Evolutionary conservation across 2,113 vertebrate genomes (phyloP), one percentile per base, ranked within the genome.

Genomic region (Ammodytes dubius): DNA sequence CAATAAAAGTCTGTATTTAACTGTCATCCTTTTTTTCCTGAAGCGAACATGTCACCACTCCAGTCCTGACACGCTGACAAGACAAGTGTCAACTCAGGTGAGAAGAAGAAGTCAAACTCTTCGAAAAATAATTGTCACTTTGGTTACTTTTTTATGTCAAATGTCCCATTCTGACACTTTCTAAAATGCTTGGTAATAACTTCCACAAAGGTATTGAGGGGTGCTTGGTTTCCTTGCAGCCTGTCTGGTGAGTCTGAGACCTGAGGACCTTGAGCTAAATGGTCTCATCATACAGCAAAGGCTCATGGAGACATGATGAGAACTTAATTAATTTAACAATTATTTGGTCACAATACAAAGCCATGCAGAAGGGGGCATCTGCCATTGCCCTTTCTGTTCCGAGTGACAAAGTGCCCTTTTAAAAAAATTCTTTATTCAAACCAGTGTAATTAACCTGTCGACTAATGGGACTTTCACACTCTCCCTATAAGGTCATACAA

Each of bases 61-160:
- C 42, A 6, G 0, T 63, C 13, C 17, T 39, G 49, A 74, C 71
- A 46, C 0, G 14, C 49, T 74, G 49, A 74, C 49, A 40, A 56
- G 40, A 54, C 4, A 0, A 40, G 49, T 69, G 71, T 63, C 79
- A 70, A 39, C 71, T 17, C 27, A 35, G 71, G 57, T 74, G 42
- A 12, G 42, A 17, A 53, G 43, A 40, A 60, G 47, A 64, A 69
- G 27, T 56, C 42, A 69, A 69, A 47, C 39, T 37, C 40, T 40
- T 27, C 19, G 0, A 65, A 17, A 40, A 59, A 37, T 17, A 64
- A 6, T 2, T 6, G 4, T 50, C n/a, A 42, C 12, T 50, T 50
- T 19, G 37, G 45, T 43, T 9, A 47, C 39, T 17, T 68, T 61
- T 53, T 40, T 39, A 2, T 49, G 65, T 49, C 42, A 74, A 11